Evolutionary conservation across 2,797 vertebrate genomes (phyloP).

Genomic region (Sebastes minor): DNA sequence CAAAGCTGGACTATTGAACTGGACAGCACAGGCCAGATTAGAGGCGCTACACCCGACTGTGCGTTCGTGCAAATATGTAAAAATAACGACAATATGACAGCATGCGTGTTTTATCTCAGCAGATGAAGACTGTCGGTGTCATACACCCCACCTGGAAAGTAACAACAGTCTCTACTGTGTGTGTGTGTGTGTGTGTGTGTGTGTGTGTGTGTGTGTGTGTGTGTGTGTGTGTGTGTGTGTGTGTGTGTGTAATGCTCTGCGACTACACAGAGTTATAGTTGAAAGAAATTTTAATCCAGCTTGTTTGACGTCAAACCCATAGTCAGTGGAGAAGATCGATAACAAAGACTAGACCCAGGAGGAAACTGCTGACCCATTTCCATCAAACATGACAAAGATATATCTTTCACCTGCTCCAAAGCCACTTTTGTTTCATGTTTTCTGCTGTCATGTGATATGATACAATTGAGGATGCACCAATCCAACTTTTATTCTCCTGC

Average conservation of each 20-base stretch:
- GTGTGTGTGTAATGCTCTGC: background rate
- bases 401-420: background rate
- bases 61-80: conserved; percentile 25
- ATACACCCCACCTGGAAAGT: conserved; percentile 38
- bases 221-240: background rate
- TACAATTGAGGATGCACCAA: background rate
- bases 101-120: conserved; percentile 38
- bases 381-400: background rate
- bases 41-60: conserved; percentile 5
- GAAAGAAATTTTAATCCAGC: background rate
- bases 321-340: background rate
- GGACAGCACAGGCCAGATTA: conserved; percentile 50
- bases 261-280: background rate
- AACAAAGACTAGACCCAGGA: background rate
- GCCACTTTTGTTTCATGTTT: background rate
- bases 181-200: background rate
- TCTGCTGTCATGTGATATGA: background rate
- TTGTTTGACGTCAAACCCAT: conserved; percentile 8
- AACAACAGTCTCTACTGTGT: conserved; percentile 17
- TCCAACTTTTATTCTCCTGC: background rate
- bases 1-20: conserved; percentile 56
- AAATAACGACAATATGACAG: conserved; percentile 46
- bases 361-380: background rate
- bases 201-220: background rate
- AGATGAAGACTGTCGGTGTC: conserved; percentile 28